phyloP scores from a whole-genome alignment of 2,888 invertebrate species.

The Patella caerulea region DNA sequence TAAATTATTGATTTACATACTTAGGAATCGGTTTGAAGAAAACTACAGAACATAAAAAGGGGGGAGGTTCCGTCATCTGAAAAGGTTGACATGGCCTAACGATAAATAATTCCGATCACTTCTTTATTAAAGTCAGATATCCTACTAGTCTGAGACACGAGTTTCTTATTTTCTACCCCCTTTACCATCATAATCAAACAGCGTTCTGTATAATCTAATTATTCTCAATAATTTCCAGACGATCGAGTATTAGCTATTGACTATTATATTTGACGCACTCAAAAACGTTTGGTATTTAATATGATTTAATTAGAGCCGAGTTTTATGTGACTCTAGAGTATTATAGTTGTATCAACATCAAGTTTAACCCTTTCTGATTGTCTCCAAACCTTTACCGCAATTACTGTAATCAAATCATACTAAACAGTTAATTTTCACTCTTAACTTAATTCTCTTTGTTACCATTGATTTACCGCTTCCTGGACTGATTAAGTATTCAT shows the following conservation, averaged over 20 bases:
- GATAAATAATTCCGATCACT: no score
- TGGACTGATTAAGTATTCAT: constrained; percentile 6
- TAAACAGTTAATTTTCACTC: constrained; percentile 10
- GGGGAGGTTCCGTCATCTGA: no score
- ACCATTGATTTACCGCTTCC: constrained; percentile 6
- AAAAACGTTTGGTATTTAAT: not conserved
- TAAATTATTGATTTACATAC: no score
- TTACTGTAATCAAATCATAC: constrained; percentile 10
- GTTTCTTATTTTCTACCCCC: no score
- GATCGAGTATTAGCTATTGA: not conserved
- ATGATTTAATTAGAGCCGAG: constrained; percentile 8
- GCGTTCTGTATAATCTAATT: constrained; percentile 1
- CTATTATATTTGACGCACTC: constrained; percentile 3
- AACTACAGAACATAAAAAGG: no score
- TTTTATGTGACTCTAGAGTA: constrained; percentile 9
- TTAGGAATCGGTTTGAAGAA: no score
- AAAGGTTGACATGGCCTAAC: no score
- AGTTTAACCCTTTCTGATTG: constrained; percentile 12
- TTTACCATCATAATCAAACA: not conserved
- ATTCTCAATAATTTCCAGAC: constrained; percentile 1
- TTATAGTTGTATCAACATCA: constrained; percentile 5
- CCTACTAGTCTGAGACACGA: no score
- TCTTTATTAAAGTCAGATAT: no score
- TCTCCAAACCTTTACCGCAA: constrained; percentile 7
- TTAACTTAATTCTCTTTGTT: constrained; percentile 9